Percentiles rank a stretch among this genome's conserved stretches.
Evolutionary conservation across 2,797 vertebrate genomes (phyloP).

Genomic region (Gambusia yucatana): DNA sequence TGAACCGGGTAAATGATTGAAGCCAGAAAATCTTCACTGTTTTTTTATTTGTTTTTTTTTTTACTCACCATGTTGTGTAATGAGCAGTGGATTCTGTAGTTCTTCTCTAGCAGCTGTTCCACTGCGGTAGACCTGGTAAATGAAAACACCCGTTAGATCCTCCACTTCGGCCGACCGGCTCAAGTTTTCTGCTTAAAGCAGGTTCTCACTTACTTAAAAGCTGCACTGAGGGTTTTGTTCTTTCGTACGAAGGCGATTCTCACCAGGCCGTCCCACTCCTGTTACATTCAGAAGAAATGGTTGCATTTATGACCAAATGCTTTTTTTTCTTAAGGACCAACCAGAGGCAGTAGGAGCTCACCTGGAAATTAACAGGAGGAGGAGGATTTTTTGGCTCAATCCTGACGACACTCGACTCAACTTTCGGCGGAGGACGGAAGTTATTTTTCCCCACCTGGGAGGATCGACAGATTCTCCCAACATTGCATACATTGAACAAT

Average conservation of each 20-base stretch:
- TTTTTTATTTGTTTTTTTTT: not conserved
- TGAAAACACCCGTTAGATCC: not conserved
- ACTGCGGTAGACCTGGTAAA: slow-evolving; percentile 88
- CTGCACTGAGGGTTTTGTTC: slow-evolving; percentile 94
- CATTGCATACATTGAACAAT: not conserved
- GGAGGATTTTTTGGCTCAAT: slow-evolving; percentile 98
- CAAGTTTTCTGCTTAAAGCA: not conserved
- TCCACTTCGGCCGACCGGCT: not conserved
- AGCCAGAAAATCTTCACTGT: not conserved
- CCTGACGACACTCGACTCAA: slow-evolving; percentile 97
- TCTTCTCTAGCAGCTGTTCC: slow-evolving; percentile 94
- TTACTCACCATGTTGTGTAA: slow-evolving; percentile 88
- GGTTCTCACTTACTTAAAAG: slow-evolving; percentile 91
- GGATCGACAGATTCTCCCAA: not conserved
- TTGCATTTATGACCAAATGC: rapidly evolving
- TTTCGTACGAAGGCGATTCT: slow-evolving; percentile 97
- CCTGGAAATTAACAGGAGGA: slow-evolving; percentile 97
- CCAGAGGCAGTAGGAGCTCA: slow-evolving; percentile 49
- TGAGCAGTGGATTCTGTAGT: slow-evolving; percentile 97
- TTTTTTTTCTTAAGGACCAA: not conserved
- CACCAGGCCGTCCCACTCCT: slow-evolving; percentile 99
- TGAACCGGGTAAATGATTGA: not conserved
- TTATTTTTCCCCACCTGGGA: slow-evolving; percentile 96
- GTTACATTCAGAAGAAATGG: slow-evolving; percentile 35
- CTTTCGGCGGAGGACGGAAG: slow-evolving; percentile 96